Evolutionary conservation across 2,888 invertebrate genomes (phyloP).

Genomic region (Cetonia aurata): DNA sequence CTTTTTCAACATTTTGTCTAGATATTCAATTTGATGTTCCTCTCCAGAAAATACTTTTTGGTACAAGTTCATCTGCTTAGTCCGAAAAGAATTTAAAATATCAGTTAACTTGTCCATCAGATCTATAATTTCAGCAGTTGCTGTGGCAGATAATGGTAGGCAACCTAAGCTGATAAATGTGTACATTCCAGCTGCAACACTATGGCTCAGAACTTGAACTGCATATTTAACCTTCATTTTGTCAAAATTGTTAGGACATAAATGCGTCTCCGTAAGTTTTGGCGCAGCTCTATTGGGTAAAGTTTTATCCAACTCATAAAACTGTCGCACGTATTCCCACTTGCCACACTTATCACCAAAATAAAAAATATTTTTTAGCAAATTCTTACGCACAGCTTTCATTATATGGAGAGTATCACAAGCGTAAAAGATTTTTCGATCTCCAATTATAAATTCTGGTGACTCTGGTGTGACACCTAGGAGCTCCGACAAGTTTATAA

Average conservation of each 20-base stretch:
- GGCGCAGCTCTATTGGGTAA: slow-evolving; percentile 9
- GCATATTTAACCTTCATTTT: slow-evolving; percentile 46
- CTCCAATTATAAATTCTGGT: background rate
- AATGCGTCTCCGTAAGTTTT: slow-evolving; percentile 36
- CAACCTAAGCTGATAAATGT: slow-evolving; percentile 20
- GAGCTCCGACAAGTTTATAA: slow-evolving; percentile 7
- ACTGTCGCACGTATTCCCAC: slow-evolving; percentile 10
- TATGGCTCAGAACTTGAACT: slow-evolving; percentile 39
- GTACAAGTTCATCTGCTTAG: background rate
- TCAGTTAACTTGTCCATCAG: slow-evolving; percentile 43
- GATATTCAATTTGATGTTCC: too few species aligned
- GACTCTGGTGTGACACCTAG: slow-evolving; percentile 2
- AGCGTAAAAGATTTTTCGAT: slow-evolving; percentile 25
- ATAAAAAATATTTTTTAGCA: slow-evolving; percentile 3
- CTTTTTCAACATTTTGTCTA: too few species aligned
- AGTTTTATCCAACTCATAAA: slow-evolving; percentile 4
- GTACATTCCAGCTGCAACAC: slow-evolving; percentile 41
- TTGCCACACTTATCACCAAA: slow-evolving; percentile 5
- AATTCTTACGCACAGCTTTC: slow-evolving; percentile 19
- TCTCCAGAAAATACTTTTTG: background rate
- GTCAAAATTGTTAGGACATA: slow-evolving; percentile 42
- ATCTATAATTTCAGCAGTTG: slow-evolving; percentile 19
- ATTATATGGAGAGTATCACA: slow-evolving; percentile 34
- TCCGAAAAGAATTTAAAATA: slow-evolving; percentile 35
- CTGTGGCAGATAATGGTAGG: slow-evolving; percentile 24